phyloP scores from a whole-genome alignment of 92 coral and sea anemone species.

The Actinostola sp. region DNA sequence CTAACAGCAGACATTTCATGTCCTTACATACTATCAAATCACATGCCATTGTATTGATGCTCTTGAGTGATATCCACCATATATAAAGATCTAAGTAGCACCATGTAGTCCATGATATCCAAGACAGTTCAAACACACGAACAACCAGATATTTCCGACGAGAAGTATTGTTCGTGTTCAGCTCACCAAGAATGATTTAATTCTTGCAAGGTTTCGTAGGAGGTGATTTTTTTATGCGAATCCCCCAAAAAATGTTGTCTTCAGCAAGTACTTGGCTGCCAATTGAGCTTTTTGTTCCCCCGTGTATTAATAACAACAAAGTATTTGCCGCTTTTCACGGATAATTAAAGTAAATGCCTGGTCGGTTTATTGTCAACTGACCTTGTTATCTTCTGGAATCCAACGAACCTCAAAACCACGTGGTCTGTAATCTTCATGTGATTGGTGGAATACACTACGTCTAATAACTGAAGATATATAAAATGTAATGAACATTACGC shows the following conservation, averaged over 20 bases:
- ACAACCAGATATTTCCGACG: background rate
- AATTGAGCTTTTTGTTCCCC: conserved; percentile 4
- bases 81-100: background rate
- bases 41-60: conserved; percentile 1
- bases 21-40: conserved; percentile 9
- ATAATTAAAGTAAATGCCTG: conserved; percentile 24
- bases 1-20: conserved; percentile 38
- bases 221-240: background rate
- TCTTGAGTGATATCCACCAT: background rate
- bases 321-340: conserved; percentile 1
- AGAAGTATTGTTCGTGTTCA: no score
- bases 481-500: background rate
- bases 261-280: background rate
- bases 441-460: conserved; percentile 11
- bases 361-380: conserved; percentile 45
- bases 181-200: no score
- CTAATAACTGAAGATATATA: background rate
- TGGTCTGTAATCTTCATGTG: background rate
- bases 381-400: conserved; percentile 22
- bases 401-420: conserved; percentile 33
- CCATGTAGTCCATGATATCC: background rate
- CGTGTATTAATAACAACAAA: conserved; percentile 10
- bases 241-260: background rate
- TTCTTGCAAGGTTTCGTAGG: no score
- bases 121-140: background rate